Evolutionary conservation across 2,113 vertebrate genomes (phyloP), one percentile per base, ranked within the genome.

Genomic region (Aphelocoma coerulescens): DNA sequence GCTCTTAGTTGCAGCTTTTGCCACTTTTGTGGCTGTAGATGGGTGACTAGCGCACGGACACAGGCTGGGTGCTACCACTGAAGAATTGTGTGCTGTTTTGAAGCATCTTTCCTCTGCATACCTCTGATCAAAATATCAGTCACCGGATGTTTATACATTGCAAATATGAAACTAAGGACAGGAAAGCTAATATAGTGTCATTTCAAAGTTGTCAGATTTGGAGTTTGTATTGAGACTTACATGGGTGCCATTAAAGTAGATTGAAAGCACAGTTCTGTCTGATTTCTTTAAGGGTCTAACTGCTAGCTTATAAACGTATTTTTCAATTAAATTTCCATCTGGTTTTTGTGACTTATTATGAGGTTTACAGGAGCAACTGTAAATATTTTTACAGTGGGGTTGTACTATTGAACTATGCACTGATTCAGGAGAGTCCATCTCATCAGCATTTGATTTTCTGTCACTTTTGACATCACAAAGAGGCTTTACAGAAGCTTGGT

Each of bases 61-160:
- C 0, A 0, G 6, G 7, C 15, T 73, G 37, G 16, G 24, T 75
- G 41, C 55, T 46, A 5, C 11, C 18, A 8, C 5, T 1, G 4
- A 62, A 61, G 37, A 85, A 48, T 20, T 2, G 0, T 24, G 16
- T 52, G 44, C 22, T 61, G 9, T 48, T 85, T 43, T 68, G 58
- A 75, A 85, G 67, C 2, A 1, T 16, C 54, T 72, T 85, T 71
- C 9, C 20, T 74, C 57, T 78, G 16, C 10, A 8, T 65, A 13
- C 3, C 13, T 74, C 66, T 76, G 48, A 68, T 72, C 54, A 72
- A 68, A 75, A 23, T 37, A 63, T 55, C 43, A 59, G 19, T 80
- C 17, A 57, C 28, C 19, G 78, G 58, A 58, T 58, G 22, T n/a
- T 90, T 79, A 35, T 73, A 9, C 9, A 15, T 30, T 46, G 26